Percentiles rank a stretch among this genome's conserved stretches.
Evolutionary conservation across 2,888 invertebrate genomes (phyloP).

Genomic region (Emmelina monodactyla): DNA sequence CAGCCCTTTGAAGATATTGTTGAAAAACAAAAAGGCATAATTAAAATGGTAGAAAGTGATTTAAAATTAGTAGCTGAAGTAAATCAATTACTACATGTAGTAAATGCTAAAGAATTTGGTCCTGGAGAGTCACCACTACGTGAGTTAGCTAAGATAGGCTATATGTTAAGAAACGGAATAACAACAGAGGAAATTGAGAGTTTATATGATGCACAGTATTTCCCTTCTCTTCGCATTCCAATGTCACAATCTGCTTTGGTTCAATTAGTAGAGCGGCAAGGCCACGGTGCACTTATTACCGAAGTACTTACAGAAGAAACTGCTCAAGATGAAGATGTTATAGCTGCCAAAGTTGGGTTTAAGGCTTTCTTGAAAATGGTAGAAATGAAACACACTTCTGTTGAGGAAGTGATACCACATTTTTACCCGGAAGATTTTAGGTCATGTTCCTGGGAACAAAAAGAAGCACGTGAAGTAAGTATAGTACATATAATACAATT

Average conservation of each 20-base stretch:
- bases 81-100: slow-evolving; percentile 74
- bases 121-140: slow-evolving; percentile 80
- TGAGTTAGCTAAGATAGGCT: slow-evolving; percentile 84
- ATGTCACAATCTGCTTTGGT: slow-evolving; percentile 87
- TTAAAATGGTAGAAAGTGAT: slow-evolving; percentile 62
- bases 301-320: slow-evolving; percentile 84
- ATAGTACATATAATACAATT: too few relatives aligned
- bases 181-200: slow-evolving; percentile 79
- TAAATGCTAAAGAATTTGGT: slow-evolving; percentile 81
- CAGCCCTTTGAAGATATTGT: slow-evolving; percentile 61
- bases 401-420: slow-evolving; percentile 84
- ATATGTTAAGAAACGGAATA: slow-evolving; percentile 78
- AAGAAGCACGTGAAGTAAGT: slow-evolving; percentile 72
- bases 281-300: slow-evolving; percentile 80
- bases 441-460: slow-evolving; percentile 80
- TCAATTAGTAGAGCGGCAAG: slow-evolving; percentile 83
- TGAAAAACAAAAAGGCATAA: slow-evolving; percentile 61
- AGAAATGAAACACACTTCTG: slow-evolving; percentile 78
- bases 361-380: slow-evolving; percentile 88
- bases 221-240: slow-evolving; percentile 80
- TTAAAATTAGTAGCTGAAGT: slow-evolving; percentile 74
- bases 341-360: slow-evolving; percentile 84
- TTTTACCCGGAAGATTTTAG: slow-evolving; percentile 86
- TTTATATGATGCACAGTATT: slow-evolving; percentile 79
- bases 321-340: slow-evolving; percentile 76